Evolutionary conservation across 2,797 vertebrate genomes (phyloP), one percentile per base, ranked within the genome.

Genomic region (Synanceia verrucosa): DNA sequence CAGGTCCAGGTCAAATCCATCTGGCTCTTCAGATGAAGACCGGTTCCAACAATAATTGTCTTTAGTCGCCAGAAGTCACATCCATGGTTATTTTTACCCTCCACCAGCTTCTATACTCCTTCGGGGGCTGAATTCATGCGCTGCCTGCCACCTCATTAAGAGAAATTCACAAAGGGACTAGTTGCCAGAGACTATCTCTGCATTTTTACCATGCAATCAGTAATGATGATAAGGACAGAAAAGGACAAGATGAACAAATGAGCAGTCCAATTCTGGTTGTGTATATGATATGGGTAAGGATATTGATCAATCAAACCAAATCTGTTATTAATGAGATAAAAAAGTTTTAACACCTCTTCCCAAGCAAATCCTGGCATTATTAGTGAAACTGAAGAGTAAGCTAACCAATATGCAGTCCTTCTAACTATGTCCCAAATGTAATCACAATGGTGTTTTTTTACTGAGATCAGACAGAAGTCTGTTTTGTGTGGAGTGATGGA

Each of bases 1-100:
- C 63, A 26, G 66, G 63, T 68, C 57, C 18, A 44, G 73, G 62
- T 85, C 63, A 74, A 47, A 79, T 52, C 23, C 65, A 73, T 55
- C 56, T 4, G 61, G 28, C 50, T 66, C 14, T 26, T 56, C 56
- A 43, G 47, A 56, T 46, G 59, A 69, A 46, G 18, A 64, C 63
- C 65, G 28, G 5, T 18, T 79, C 34, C 36, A 29, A 43, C 24
- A 48, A 28, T 55, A 70, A 76, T 56, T 59, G 67, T 55, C 36
- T 75, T 61, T 24, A 36, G 51, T 44, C 1, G 23, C 53, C 48
- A 65, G 57, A 57, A 61, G 72, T 70, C 44, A 57, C 29, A 58
- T 58, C 31, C 24, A 29, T 8, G 11, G 43, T 57, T 68, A 71
- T 62, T 72, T 71, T 65, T 75, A 68, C 46, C 48, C 58, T 4